Conservation (phyloP, 2,113 vertebrate species). For the Isichthys henryi region DNA sequence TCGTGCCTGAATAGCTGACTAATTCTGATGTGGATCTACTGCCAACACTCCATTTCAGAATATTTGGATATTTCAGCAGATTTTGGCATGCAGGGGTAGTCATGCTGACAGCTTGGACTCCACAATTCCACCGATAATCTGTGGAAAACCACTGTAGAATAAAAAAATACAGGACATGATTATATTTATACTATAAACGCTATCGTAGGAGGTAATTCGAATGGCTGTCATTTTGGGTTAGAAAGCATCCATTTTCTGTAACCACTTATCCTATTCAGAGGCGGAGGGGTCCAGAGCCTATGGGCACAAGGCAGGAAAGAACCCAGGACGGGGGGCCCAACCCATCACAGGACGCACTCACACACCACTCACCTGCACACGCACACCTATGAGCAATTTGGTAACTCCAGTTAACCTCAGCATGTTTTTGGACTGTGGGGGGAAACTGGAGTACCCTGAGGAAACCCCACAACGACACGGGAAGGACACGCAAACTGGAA, state of each 20-base stretch:
- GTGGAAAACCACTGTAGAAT: neutral
- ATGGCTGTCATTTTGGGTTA: neutral
- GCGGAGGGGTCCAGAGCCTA: neutral
- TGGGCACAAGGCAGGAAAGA: neutral
- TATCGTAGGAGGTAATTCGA: neutral
- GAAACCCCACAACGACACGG: neutral
- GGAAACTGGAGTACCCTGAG: neutral
- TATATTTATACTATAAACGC: neutral
- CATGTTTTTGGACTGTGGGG: neutral
- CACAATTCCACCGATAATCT: neutral
- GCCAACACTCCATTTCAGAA: neutral
- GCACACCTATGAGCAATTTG: neutral
- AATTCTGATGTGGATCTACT: neutral
- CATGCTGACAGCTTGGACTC: neutral
- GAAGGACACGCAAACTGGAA: neutral
- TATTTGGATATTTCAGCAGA: neutral
- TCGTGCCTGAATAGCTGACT: neutral
- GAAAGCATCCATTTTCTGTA: neutral
- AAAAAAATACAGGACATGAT: neutral
- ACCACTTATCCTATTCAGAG: neutral
- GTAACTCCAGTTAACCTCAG: neutral
- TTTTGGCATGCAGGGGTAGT: neutral
- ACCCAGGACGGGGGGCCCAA: neutral
- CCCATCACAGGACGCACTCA: too few species aligned
- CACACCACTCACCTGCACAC: too few species aligned